Conservation (phyloP, 2,888 invertebrate genomes). For the Drosophila fulvimacula region DNA sequence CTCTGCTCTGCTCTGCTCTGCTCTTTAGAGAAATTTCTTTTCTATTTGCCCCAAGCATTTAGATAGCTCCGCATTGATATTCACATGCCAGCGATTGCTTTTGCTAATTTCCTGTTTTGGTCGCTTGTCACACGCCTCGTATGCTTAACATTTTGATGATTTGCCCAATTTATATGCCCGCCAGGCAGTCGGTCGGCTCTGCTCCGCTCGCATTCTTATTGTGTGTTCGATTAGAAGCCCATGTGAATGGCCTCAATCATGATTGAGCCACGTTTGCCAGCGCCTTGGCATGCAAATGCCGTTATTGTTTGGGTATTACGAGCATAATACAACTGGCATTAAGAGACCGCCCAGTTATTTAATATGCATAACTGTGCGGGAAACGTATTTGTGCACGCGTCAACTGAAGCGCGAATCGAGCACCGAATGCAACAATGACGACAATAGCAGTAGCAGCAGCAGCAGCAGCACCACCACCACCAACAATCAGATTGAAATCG, state of each 20-base stretch:
- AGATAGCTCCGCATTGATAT: background rate
- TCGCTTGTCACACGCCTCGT: constrained; percentile 28
- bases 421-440: constrained; percentile 24
- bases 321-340: constrained; percentile 8
- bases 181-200: background rate
- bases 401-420: constrained; percentile 51
- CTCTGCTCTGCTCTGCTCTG: background rate
- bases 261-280: constrained; percentile 37
- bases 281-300: constrained; percentile 52
- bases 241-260: constrained; percentile 26
- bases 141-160: constrained; percentile 30
- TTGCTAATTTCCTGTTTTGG: constrained; percentile 14
- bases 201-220: constrained; percentile 44
- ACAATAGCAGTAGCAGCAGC: constrained; percentile 11
- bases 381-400: constrained; percentile 46
- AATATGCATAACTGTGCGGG: constrained; percentile 64
- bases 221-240: constrained; percentile 50
- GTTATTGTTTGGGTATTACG: constrained; percentile 14
- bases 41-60: background rate
- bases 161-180: constrained; percentile 34
- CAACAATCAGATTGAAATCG: constrained; percentile 30
- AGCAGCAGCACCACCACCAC: constrained; percentile 2
- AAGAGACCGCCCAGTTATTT: constrained; percentile 51
- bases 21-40: background rate
- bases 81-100: background rate